Percentiles rank a stretch among this genome's conserved stretches.
Evolutionary conservation across 1,140 invertebrate genomes (phyloP).

Genomic region (Sipha flava): DNA sequence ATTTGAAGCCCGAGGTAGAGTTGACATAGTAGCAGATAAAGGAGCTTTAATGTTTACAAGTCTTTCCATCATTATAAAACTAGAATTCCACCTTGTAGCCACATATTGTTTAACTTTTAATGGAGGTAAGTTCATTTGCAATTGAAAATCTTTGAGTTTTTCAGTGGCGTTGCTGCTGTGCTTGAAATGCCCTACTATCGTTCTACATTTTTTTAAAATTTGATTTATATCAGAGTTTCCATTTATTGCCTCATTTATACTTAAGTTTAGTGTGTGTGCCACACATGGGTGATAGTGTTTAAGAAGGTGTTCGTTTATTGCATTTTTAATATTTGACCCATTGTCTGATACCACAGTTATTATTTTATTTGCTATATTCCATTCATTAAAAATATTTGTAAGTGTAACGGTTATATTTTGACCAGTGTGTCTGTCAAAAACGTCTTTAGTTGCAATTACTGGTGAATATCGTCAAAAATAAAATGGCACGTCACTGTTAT

Average conservation of each 20-base stretch:
- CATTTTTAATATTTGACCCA: not conserved
- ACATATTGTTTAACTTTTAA: conserved; percentile 10
- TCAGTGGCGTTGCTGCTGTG: not conserved
- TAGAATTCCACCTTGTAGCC: too few species aligned
- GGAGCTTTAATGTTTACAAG: conserved; percentile 6
- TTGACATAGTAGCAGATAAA: not conserved
- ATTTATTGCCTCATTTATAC: not conserved
- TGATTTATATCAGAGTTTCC: not conserved
- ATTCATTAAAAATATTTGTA: not conserved
- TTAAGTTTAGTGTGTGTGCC: not conserved
- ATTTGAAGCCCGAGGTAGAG: not conserved
- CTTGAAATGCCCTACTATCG: not conserved
- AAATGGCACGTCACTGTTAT: conserved; percentile 27
- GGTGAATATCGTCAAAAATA: not conserved
- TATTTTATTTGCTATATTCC: not conserved
- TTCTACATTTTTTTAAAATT: not conserved
- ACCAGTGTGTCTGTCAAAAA: not conserved
- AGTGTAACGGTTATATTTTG: not conserved
- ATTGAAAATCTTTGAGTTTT: not conserved
- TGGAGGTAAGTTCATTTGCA: not conserved
- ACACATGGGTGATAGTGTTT: not conserved
- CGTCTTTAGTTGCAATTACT: not conserved
- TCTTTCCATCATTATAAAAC: conserved; percentile 13
- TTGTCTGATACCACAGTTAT: not conserved
- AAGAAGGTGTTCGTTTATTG: not conserved